A percentile compares a stretch with the other conserved stretches of the same genome.
These are phyloP conservation scores for Gallirallus australis DNA, from an alignment of 2,797 vertebrate species.

Conservation along the genomic window DNA sequence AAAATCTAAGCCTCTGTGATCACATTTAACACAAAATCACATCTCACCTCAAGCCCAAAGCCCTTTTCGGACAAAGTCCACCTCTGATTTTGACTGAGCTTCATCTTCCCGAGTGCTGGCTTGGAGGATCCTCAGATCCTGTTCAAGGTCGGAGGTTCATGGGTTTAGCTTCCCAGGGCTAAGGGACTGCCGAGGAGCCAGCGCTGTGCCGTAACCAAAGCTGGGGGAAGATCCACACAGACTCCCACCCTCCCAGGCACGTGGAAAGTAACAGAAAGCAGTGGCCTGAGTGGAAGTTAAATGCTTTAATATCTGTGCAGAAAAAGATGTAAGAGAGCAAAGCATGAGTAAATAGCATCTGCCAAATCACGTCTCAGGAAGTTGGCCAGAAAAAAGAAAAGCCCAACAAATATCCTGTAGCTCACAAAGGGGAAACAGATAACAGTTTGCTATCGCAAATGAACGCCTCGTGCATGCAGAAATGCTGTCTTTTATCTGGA, in stretches of 20 bases:
- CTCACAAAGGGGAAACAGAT: slow-evolving; percentile 25
- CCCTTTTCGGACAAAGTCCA: neutral
- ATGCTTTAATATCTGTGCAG: neutral
- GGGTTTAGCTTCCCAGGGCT: neutral
- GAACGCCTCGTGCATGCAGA: neutral
- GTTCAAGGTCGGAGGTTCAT: fast-evolving
- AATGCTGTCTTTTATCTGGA: slow-evolving; percentile 7
- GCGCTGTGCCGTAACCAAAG: neutral
- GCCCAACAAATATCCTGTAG: neutral
- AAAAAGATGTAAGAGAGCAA: neutral
- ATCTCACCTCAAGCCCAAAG: neutral
- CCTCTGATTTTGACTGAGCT: neutral
- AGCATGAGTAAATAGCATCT: neutral
- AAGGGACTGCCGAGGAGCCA: fast-evolving
- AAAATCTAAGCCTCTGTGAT: neutral
- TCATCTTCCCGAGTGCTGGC: neutral
- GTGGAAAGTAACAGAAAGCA: neutral
- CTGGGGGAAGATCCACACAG: neutral
- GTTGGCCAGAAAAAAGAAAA: neutral
- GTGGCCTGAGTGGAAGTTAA: neutral
- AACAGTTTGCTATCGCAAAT: slow-evolving; percentile 19
- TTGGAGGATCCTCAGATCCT: neutral
- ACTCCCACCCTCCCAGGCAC: neutral
- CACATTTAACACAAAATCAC: neutral
- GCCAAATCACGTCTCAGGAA: neutral